These are phyloP conservation scores for Gallirallus australis DNA, from an alignment of 2,797 vertebrate genomes.

Conservation along the genomic window DNA sequence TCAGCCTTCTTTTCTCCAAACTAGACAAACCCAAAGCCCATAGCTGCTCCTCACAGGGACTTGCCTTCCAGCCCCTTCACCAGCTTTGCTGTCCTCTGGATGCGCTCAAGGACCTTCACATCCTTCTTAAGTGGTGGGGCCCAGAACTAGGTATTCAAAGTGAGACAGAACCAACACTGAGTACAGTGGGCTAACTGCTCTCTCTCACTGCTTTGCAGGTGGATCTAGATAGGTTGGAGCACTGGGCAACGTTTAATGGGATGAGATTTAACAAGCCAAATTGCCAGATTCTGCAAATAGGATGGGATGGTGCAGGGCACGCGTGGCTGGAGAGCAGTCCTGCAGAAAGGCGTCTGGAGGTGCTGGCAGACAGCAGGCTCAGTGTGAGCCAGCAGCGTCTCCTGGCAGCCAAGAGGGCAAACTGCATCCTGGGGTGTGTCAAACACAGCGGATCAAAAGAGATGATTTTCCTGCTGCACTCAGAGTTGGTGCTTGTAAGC, in stretches of 20 bases:
- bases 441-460: not conserved
- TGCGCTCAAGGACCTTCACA: not conserved
- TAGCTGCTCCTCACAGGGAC: not conserved
- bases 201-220: not conserved
- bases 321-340: not conserved
- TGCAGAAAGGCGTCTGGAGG: no score
- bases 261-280: not conserved
- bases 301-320: fast-evolving
- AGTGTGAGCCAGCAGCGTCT: not conserved
- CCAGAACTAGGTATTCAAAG: no score
- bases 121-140: no score
- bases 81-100: not conserved
- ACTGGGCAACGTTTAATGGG: not conserved
- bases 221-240: not conserved
- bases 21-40: not conserved
- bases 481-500: not conserved
- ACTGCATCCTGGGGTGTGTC: not conserved
- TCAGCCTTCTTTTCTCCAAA: not conserved
- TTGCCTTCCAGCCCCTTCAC: not conserved
- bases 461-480: not conserved
- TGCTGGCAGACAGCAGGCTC: not conserved
- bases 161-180: not conserved
- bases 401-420: not conserved
- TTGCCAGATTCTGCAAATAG: not conserved
- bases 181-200: not conserved